Percentiles rank a stretch among this genome's conserved stretches.
phyloP scores from a whole-genome alignment of 2,113 vertebrate species.

The Stigmatopora nigra region DNA sequence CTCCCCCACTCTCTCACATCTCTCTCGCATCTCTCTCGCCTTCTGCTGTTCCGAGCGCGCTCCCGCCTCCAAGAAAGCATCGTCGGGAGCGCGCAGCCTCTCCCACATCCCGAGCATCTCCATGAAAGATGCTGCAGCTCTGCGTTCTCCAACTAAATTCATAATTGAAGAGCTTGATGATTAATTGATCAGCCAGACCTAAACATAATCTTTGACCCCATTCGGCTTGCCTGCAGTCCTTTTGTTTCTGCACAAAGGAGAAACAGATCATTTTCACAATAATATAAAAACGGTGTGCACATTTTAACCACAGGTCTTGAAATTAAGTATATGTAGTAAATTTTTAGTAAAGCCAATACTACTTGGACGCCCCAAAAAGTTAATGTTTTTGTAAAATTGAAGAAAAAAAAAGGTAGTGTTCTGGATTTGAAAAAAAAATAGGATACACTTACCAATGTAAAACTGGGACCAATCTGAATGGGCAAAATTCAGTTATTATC shows the following conservation, averaged over 20 bases:
- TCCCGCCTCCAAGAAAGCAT: conserved; percentile 45
- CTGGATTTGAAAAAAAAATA: too few species aligned
- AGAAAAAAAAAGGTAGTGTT: too few species aligned
- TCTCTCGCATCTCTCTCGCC: background rate
- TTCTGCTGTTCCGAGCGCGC: conserved; percentile 59
- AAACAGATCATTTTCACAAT: background rate
- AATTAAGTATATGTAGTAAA: background rate
- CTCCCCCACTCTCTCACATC: background rate
- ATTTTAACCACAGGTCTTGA: background rate
- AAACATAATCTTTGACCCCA: conserved; percentile 50
- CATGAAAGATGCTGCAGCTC: conserved; percentile 67
- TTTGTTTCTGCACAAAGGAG: conserved; percentile 17
- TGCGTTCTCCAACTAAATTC: conserved; percentile 44
- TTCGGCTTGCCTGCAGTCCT: conserved; percentile 26
- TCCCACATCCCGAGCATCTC: conserved; percentile 64
- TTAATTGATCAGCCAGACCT: conserved; percentile 53
- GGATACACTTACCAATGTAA: too few species aligned
- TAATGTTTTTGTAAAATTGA: too few species aligned
- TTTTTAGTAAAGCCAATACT: too few species aligned
- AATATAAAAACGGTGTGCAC: background rate
- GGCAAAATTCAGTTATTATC: too few species aligned
- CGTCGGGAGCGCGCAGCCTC: conserved; percentile 70
- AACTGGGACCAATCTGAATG: too few species aligned
- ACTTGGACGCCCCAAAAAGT: too few species aligned
- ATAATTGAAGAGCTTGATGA: conserved; percentile 58